Evolutionary conservation across 2,888 invertebrate genomes (phyloP).

Genomic region (Pachliopta kotzebuea): DNA sequence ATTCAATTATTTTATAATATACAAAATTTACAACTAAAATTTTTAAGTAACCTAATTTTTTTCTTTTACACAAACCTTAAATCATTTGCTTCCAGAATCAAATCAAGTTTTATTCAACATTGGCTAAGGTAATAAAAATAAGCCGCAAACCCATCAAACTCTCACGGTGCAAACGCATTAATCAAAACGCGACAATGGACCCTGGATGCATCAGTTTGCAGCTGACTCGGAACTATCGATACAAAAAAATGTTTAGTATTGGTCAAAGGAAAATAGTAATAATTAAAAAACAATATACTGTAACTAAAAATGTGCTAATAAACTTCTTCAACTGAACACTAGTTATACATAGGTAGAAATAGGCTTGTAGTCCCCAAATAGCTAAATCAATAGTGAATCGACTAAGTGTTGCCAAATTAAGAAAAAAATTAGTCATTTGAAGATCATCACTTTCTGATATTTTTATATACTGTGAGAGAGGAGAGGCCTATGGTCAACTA

Average conservation of each 20-base stretch:
- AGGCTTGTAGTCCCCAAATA: too few relatives aligned
- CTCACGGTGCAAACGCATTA: slow-evolving; percentile 62
- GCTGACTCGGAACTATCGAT: slow-evolving; percentile 43
- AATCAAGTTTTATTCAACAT: slow-evolving; percentile 14
- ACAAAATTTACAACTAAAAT: not conserved
- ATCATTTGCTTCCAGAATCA: not conserved
- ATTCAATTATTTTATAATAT: too few relatives aligned
- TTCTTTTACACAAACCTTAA: not conserved
- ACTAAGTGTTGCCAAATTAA: too few relatives aligned
- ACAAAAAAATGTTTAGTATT: not conserved
- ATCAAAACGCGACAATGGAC: slow-evolving; percentile 58
- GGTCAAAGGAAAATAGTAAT: not conserved
- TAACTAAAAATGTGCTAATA: too few relatives aligned
- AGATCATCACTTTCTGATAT: too few relatives aligned
- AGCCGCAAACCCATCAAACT: slow-evolving; percentile 44
- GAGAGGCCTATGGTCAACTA: too few relatives aligned
- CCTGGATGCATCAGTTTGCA: slow-evolving; percentile 42
- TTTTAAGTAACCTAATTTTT: not conserved
- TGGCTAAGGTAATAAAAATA: slow-evolving; percentile 37
- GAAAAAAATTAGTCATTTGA: too few relatives aligned
- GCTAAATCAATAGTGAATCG: too few relatives aligned
- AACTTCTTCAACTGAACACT: too few relatives aligned
- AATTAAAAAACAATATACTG: not conserved
- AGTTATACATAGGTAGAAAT: too few relatives aligned
- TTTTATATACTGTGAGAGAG: too few relatives aligned